Evolutionary conservation across 2,113 vertebrate species (phyloP).

Genomic region (Aplodontia rufa): DNA sequence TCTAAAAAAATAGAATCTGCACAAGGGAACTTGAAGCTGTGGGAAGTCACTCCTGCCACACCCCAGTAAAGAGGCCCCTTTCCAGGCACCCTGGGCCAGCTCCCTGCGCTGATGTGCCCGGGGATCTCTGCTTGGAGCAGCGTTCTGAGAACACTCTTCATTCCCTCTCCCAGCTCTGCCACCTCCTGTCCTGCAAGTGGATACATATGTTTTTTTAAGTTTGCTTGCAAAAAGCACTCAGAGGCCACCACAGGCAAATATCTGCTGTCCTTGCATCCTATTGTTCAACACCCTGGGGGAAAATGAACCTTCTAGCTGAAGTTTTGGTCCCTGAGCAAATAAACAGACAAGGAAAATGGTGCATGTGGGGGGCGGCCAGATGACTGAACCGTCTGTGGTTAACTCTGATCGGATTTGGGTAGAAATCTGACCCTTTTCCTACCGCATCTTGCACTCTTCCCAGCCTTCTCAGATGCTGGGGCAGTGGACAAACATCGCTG

Average conservation of each 20-base stretch:
- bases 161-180: not conserved
- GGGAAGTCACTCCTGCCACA: not conserved
- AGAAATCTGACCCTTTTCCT: not conserved
- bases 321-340: constrained; percentile 53
- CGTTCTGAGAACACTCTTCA: not conserved
- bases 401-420: not conserved
- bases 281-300: constrained; percentile 51
- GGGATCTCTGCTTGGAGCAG: not conserved
- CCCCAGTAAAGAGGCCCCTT: not conserved
- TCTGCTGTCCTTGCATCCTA: not conserved
- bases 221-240: constrained; percentile 26
- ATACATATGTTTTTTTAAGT: constrained; percentile 53
- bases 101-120: too few species aligned
- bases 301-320: constrained; percentile 4
- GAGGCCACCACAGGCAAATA: constrained; percentile 17
- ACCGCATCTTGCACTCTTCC: not conserved
- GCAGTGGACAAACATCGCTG: not conserved
- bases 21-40: not conserved
- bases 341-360: constrained; percentile 50
- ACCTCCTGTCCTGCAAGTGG: not conserved
- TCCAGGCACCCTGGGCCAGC: not conserved
- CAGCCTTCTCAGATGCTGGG: not conserved
- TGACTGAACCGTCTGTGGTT: not conserved
- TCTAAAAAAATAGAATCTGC: not conserved
- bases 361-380: not conserved